A percentile compares a stretch with the other conserved stretches of the same genome.
These are phyloP conservation scores for Helogale parvula DNA, from an alignment of 2,113 vertebrate genomes.

Conservation along the genomic window DNA sequence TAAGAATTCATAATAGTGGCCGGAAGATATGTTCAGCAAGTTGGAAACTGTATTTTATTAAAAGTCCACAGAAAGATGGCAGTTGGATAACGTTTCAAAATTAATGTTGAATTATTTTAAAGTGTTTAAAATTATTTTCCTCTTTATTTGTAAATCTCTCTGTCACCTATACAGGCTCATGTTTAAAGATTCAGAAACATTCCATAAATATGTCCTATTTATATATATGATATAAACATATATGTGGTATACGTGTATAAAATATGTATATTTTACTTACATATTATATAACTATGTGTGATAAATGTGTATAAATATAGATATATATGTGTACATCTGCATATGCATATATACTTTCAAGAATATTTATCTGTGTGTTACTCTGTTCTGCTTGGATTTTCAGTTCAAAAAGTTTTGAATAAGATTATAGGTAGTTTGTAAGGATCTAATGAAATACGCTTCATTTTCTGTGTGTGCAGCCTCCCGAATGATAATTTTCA, in stretches of 20 bases:
- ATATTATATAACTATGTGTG: background rate
- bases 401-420: constrained; percentile 3
- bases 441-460: background rate
- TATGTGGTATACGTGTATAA: background rate
- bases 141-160: background rate
- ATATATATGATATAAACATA: background rate
- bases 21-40: constrained; percentile 18
- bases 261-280: background rate
- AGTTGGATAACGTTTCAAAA: background rate
- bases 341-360: background rate
- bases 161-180: background rate
- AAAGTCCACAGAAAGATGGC: background rate
- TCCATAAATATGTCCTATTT: background rate
- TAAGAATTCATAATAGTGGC: background rate
- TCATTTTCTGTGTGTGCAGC: background rate
- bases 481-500: background rate
- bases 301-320: background rate
- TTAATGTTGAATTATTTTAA: background rate
- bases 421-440: background rate
- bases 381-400: background rate
- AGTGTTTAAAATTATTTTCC: constrained; percentile 21
- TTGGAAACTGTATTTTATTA: constrained; percentile 47
- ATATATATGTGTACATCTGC: background rate
- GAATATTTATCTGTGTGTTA: background rate
- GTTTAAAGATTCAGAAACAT: background rate